Base-by-base conservation (phyloP, 2,888 invertebrate species). In the Stenchaetothrips biformis region DNA sequence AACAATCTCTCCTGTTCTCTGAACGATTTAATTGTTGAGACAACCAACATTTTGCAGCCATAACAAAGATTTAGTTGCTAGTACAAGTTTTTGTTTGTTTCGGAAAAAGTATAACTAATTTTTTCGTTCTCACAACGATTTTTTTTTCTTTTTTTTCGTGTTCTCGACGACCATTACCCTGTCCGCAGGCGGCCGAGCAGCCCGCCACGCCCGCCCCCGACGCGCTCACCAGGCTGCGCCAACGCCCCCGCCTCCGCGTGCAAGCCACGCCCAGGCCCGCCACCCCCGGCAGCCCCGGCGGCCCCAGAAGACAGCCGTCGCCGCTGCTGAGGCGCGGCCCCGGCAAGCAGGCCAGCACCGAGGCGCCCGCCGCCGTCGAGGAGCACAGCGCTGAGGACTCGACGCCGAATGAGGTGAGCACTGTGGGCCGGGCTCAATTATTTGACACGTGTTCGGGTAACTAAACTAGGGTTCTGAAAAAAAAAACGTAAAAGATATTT, bases 161-260 rank as follows among this genome's bases (percentile, higher is more conserved):
- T n/a, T 62, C 62, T 1, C 62, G 62, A 18, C 21, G 62, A 67
- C 81, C 49, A 48, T 80, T 48, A 67, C 88, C 0, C 82, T 88
- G 81, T 87, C 37, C 37, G 4, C 87, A 87, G 80, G 86, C 88
- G 3, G 87, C 86, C 37, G 86, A 86, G 8, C 87, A 86, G 80
- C 84, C 85, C 6, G 81, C 83, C 25, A 86, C 86, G 1, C 85
- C 86, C 6, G 82, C 84, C 0, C 84, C 85, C 25, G 67, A 74
- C 67, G 67, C 67, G 11, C 67, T 74, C 67, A 25, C 67, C 3
- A 74, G 67, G 67, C 67, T 74, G 25, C 21, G 67, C 11, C 25
- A 21, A 25, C 67, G 67, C 21, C 67, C 67, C 21, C 67, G 67
- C n/a, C 67, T 74, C 21, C 67, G 67, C 21, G 25, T 74, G 25